These are phyloP conservation scores for Ectropis crepuscularia DNA, from an alignment of 2,888 invertebrate species.

Conservation along the genomic window DNA sequence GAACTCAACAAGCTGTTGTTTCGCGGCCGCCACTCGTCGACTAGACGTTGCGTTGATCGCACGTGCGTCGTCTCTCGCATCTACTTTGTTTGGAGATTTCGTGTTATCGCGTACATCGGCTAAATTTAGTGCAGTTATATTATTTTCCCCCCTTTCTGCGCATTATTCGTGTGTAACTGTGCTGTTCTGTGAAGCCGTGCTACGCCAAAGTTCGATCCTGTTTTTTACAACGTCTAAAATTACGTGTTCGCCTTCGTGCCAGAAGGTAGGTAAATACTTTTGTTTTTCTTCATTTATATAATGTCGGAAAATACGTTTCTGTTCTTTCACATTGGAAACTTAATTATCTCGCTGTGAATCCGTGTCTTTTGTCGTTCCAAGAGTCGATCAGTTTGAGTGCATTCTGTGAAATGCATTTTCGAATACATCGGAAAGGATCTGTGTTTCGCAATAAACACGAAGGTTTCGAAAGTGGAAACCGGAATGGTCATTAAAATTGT, in stretches of 20 bases:
- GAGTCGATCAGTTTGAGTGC: constrained; percentile 29
- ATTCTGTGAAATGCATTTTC: constrained; percentile 22
- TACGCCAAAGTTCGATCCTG: constrained; percentile 53
- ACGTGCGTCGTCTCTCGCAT: constrained; percentile 51
- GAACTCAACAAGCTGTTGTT: constrained; percentile 59
- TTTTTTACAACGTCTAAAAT: constrained; percentile 70
- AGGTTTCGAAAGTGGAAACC: constrained; percentile 55
- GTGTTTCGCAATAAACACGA: constrained; percentile 39
- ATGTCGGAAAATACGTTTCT: constrained; percentile 44
- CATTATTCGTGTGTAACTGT: constrained; percentile 64
- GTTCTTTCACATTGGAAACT: constrained; percentile 21
- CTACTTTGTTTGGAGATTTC: constrained; percentile 58
- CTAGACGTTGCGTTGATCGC: constrained; percentile 60
- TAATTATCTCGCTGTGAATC: constrained; percentile 16
- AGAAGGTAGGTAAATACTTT: constrained; percentile 68
- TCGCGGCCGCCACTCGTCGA: constrained; percentile 51
- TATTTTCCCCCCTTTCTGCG: constrained; percentile 58
- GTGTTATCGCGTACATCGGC: constrained; percentile 66
- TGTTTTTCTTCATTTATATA: constrained; percentile 56
- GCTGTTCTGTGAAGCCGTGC: constrained; percentile 60
- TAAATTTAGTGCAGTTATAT: constrained; percentile 73
- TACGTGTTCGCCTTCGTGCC: constrained; percentile 68
- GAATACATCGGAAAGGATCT: constrained; percentile 33
- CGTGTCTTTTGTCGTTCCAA: constrained; percentile 25
- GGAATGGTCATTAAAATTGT: constrained; percentile 56